A percentile compares a stretch with the other conserved stretches of the same genome.
Evolutionary conservation across 1,140 invertebrate genomes (phyloP).

Genomic region (Polypedilum vanderplanki): DNA sequence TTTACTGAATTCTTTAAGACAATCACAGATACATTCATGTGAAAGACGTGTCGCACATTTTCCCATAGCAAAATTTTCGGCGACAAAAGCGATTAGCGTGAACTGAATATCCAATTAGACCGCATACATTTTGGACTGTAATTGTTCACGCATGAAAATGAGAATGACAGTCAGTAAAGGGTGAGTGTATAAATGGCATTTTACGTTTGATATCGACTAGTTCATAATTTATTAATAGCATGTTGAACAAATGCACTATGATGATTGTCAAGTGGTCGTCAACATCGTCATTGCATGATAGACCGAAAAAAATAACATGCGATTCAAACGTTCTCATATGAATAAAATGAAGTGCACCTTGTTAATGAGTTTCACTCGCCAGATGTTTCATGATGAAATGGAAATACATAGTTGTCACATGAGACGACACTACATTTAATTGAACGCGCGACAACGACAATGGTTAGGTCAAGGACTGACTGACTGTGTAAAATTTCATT

Average conservation of each 20-base stretch:
- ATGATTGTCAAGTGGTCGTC: not conserved
- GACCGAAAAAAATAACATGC: not conserved
- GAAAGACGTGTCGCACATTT: not conserved
- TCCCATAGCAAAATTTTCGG: not conserved
- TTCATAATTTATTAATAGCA: slow-evolving; percentile 11
- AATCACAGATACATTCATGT: no score
- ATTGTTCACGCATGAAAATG: not conserved
- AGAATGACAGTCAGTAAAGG: no score
- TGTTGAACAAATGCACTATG: not conserved
- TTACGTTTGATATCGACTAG: not conserved
- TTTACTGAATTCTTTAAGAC: no score
- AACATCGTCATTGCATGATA: not conserved
- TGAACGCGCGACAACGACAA: no score
- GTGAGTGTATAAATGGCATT: not conserved
- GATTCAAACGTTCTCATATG: not conserved
- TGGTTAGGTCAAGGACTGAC: no score
- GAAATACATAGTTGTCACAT: no score
- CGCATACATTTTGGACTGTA: not conserved
- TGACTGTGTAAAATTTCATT: no score
- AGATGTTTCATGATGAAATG: no score
- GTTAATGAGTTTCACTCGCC: not conserved
- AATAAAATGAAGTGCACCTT: not conserved
- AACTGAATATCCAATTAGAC: not conserved
- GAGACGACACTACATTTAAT: no score
- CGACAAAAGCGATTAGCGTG: slow-evolving; percentile 16